Evolutionary conservation across 2,113 vertebrate genomes (phyloP).

Genomic region (Nestor notabilis): DNA sequence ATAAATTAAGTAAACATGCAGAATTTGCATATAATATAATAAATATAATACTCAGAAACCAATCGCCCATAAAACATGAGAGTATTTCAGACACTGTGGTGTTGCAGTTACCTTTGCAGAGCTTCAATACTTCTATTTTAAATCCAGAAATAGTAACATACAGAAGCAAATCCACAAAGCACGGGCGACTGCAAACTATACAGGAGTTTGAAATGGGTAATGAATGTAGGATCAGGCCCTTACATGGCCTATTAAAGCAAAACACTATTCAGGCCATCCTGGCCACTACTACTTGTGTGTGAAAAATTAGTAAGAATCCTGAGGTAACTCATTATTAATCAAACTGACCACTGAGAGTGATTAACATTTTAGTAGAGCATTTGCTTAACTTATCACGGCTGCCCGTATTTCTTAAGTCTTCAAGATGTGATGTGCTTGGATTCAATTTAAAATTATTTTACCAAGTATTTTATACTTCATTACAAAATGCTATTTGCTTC

Average conservation of each 20-base stretch:
- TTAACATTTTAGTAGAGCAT: rapidly evolving
- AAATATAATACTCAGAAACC: background rate
- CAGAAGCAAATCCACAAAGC: background rate
- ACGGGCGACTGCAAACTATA: background rate
- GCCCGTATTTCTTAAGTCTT: background rate
- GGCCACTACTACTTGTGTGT: background rate
- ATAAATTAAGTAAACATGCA: background rate
- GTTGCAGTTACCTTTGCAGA: background rate
- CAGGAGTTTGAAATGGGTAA: background rate
- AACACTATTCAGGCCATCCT: background rate
- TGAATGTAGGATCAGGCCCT: background rate
- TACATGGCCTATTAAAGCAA: background rate
- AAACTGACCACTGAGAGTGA: background rate
- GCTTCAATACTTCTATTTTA: background rate
- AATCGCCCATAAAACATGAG: background rate
- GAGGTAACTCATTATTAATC: background rate
- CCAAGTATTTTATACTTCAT: background rate
- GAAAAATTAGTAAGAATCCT: background rate
- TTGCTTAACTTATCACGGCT: background rate
- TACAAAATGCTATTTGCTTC: background rate
- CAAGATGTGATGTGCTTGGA: background rate
- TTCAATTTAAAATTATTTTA: background rate
- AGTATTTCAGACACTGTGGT: background rate
- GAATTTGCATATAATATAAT: background rate
- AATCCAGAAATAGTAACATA: background rate